Evolutionary conservation across 2,113 vertebrate genomes (phyloP).

Genomic region (Lepidothrix coronata): DNA sequence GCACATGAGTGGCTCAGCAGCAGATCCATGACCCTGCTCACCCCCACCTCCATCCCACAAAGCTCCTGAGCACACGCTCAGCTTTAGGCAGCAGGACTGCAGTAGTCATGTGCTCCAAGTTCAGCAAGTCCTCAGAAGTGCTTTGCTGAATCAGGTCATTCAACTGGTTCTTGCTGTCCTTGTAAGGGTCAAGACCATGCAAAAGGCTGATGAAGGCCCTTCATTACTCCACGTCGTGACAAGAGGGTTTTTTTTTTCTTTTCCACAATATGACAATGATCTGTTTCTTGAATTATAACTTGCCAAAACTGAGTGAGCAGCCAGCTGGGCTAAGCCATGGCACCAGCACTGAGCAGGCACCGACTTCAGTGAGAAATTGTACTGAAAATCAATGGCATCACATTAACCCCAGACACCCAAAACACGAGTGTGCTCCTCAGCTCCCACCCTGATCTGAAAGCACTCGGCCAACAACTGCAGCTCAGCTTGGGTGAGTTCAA

Average conservation of each 20-base stretch:
- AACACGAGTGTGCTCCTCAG: background rate
- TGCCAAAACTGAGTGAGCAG: rapidly evolving
- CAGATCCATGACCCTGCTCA: background rate
- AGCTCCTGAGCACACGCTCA: rapidly evolving
- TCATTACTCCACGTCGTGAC: background rate
- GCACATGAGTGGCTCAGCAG: background rate
- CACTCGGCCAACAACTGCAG: background rate
- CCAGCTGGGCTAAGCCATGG: rapidly evolving
- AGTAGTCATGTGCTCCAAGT: background rate
- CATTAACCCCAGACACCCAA: rapidly evolving
- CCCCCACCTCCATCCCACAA: background rate
- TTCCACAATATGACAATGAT: rapidly evolving
- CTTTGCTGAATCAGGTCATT: background rate
- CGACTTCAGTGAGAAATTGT: rapidly evolving
- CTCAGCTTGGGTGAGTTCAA: background rate
- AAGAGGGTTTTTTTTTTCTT: background rate
- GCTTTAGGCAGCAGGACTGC: background rate
- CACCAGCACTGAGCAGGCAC: rapidly evolving
- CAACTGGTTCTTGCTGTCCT: rapidly evolving
- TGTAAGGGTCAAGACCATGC: rapidly evolving
- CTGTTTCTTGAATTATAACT: background rate
- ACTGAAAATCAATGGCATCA: rapidly evolving
- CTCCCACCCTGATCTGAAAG: rapidly evolving
- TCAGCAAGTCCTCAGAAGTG: background rate
- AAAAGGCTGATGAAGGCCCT: background rate